Evolutionary conservation across 2,888 invertebrate species (phyloP), one percentile per base, ranked within the genome.

Genomic region (Limnephilus rhombicus): DNA sequence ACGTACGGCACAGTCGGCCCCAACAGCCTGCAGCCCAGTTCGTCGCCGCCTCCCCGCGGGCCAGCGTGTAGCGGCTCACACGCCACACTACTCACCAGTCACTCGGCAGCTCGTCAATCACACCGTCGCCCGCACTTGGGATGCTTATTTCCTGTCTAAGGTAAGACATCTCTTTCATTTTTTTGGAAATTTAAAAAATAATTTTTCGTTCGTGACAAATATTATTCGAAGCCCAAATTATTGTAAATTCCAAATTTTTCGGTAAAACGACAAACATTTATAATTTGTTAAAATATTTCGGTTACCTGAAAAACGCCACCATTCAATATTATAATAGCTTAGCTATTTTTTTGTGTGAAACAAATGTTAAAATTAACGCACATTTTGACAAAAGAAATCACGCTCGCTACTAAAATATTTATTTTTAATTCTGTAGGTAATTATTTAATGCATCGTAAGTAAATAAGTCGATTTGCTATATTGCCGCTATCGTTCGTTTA

Each of bases 141-240:
- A 83, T 83, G 83, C 83, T 83, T 83, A 31, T 90, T 90, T 45
- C 81, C 41, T 90, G 81, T 45, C 89, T 37, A 90, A 90, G 89
- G 89, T 90, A 81, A 90, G 89, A 90, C 82, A 90, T 68, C 31
- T 15, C 83, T 37, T 34, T 34, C 80, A 18, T 31, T 15, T 90
- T 31, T 82, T 81, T 1, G 9, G 45, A 80, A 81, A 29, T n/a
- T 49, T 82, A 41, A 13, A 37, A 41, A 24, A 1, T 29, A 81
- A 18, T 81, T 41, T 80, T 41, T 80, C 82, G 15, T 89, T 53
- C 18, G 4, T 68, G 15, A 15, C 18, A 68, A 68, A 68, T 68
- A n/a, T n/a, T n/a, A 68, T 68, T 68, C 24, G n/a, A n/a, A 7
- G 24, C 68, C 68, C 68, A 68, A 68, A 24, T 68, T 68, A 68